phyloP scores from a whole-genome alignment of 2,113 vertebrate genomes.

The Myocastor coypus region DNA sequence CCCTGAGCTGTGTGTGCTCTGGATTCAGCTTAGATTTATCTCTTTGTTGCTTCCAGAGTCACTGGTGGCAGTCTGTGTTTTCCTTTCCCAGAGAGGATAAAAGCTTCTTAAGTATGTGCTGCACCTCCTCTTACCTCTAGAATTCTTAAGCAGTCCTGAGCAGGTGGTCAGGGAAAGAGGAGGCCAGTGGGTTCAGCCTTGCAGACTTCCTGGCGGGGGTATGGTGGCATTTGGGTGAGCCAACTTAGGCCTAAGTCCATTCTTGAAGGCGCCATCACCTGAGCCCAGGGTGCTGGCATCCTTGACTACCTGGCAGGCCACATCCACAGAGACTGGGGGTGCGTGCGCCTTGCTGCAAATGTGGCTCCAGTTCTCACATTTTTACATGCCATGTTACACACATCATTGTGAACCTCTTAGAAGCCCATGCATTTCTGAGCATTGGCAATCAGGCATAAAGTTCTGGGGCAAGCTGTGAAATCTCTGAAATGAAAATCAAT shows the following conservation, averaged over 20 bases:
- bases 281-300: not conserved
- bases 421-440: constrained; percentile 78
- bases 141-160: not conserved
- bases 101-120: not conserved
- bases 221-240: not conserved
- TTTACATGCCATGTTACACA: constrained; percentile 61
- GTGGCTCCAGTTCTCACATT: constrained; percentile 10
- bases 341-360: not conserved
- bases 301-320: constrained; percentile 19
- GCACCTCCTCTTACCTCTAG: not conserved
- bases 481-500: constrained; percentile 90
- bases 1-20: not conserved
- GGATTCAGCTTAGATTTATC: not conserved
- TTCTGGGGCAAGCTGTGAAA: constrained; percentile 90
- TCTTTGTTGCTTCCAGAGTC: not conserved
- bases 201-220: constrained; percentile 21
- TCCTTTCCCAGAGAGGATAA: not conserved
- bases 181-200: not conserved
- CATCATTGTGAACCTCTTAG: constrained; percentile 47
- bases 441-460: constrained; percentile 85
- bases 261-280: not conserved
- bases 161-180: constrained; percentile 10
- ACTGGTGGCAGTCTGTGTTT: constrained; percentile 5
- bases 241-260: fast-evolving
- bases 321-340: constrained; percentile 22